Conservation (phyloP, 2,113 vertebrate genomes). For the Paedocypris sp. region DNA sequence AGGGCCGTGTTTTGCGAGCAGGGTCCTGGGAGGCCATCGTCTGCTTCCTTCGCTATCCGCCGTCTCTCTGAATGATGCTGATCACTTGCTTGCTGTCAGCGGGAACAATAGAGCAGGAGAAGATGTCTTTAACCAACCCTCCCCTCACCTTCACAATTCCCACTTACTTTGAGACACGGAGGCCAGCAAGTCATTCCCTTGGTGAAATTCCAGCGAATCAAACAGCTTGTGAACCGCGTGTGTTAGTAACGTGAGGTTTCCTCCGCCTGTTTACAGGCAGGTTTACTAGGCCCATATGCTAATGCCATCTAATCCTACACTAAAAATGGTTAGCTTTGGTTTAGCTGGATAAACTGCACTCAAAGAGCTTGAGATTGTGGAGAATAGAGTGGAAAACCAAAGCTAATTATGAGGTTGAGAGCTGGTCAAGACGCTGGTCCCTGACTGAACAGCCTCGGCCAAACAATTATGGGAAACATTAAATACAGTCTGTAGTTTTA, state of each 20-base stretch:
- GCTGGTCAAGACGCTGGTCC: too few relatives aligned
- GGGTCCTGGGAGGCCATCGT: slow-evolving; percentile 29
- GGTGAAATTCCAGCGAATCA: slow-evolving; percentile 38
- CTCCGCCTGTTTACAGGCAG: slow-evolving; percentile 7
- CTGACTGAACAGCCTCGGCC: too few relatives aligned
- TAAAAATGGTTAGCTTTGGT: slow-evolving; percentile 14
- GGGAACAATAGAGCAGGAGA: slow-evolving; percentile 36
- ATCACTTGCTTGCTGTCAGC: slow-evolving; percentile 48
- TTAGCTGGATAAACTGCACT: slow-evolving; percentile 11
- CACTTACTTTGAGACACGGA: slow-evolving; percentile 28
- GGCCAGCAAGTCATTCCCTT: slow-evolving; percentile 41
- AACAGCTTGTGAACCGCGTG: slow-evolving; percentile 31
- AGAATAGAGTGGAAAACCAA: slow-evolving; percentile 19
- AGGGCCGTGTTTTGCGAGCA: slow-evolving; percentile 17
- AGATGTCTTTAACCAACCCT: slow-evolving; percentile 19
- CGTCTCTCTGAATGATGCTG: slow-evolving; percentile 52
- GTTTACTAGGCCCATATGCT: slow-evolving; percentile 14
- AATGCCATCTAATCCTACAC: slow-evolving; percentile 1
- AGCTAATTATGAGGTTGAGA: slow-evolving; percentile 35
- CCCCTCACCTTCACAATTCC: slow-evolving; percentile 11
- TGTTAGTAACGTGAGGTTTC: slow-evolving; percentile 3
- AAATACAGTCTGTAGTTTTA: too few relatives aligned
- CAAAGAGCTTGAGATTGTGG: slow-evolving; percentile 6
- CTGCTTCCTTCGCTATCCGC: slow-evolving; percentile 36
- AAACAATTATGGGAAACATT: too few relatives aligned